Evolutionary conservation across 2,113 vertebrate genomes (phyloP), one percentile per base, ranked within the genome.

Genomic region (Acrocephalus kingi): DNA sequence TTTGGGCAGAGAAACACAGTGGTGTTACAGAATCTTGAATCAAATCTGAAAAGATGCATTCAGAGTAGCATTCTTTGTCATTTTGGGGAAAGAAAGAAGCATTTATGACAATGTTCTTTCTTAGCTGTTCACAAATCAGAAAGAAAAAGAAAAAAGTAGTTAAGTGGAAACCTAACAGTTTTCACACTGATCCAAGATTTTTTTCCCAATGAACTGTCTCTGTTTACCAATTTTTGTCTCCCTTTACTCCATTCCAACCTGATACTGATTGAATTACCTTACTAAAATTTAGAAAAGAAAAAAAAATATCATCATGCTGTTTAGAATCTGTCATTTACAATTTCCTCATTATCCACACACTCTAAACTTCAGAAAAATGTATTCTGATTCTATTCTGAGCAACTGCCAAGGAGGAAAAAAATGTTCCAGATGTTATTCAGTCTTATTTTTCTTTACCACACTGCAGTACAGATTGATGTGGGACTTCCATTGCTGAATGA

Each of bases 301-400:
- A 25, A 55, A 56, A 45, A 28, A 71, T 3, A 62, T 13, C 87
- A 92, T 72, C 56, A 64, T 59, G 8, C 23, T 89, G 68, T 83
- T 95, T 88, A 72, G 61, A 88, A 84, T 84, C 48, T 94, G 88
- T 96, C 86, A 68, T 89, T 93, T 90, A 52, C 58, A 92, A 97
- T 97, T 95, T 97, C 96, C 80, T 92, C 5, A 1, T 56, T 87
- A 84, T 78, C 64, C 69, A 43, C 46, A 58, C 22, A 56, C 41
- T 82, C 56, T 68, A 51, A 89, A 93, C 45, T 93, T 96, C 16
- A 75, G 85, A 78, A 95, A 92, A 90, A 86, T 64, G 28, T 74
- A 75, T 93, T 96, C 88, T 81, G 61, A 90, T 80, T 94, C 76
- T 51, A 13, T 76, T 95, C 68, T 75, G 52, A 78, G 52, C 58